These are phyloP conservation scores for Epistrophella euchroma DNA, from an alignment of 2,888 invertebrate species.

Conservation along the genomic window DNA sequence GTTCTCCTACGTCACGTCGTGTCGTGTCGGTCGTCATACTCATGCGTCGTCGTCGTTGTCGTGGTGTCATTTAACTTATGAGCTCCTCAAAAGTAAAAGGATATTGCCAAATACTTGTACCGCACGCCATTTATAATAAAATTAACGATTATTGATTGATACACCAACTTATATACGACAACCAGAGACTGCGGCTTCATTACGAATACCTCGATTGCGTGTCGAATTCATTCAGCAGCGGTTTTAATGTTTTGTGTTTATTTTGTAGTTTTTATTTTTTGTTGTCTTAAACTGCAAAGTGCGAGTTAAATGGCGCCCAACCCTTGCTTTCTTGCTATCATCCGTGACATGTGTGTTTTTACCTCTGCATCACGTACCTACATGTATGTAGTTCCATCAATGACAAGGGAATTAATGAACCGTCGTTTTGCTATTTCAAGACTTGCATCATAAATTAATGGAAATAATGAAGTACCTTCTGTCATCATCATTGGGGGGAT, in stretches of 20 bases:
- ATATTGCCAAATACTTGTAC: constrained; percentile 46
- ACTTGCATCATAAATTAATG: constrained; percentile 55
- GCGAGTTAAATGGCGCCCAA: constrained; percentile 23
- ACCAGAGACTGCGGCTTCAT: constrained; percentile 14
- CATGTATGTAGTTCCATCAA: neutral
- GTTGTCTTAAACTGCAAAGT: neutral
- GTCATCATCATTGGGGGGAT: constrained; percentile 35
- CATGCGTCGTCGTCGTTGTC: neutral
- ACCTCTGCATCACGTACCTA: neutral
- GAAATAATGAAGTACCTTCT: constrained; percentile 48
- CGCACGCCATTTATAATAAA: constrained; percentile 56
- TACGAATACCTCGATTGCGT: constrained; percentile 45
- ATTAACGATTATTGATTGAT: constrained; percentile 70
- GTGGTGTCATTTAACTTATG: constrained; percentile 28
- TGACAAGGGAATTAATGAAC: constrained; percentile 60
- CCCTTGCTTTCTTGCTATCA: constrained; percentile 21
- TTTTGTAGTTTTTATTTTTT: constrained; percentile 16
- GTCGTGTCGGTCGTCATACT: neutral
- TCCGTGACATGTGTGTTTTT: constrained; percentile 50
- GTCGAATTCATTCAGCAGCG: constrained; percentile 42
- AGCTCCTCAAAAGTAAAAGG: constrained; percentile 9
- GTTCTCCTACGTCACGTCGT: neutral
- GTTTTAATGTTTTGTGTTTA: constrained; percentile 21
- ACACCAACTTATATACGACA: constrained; percentile 9
- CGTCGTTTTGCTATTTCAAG: constrained; percentile 50